A percentile compares a stretch with the other conserved stretches of the same genome.
Evolutionary conservation across 2,888 invertebrate species (phyloP).

Genomic region (Tanytarsus gracilentus): DNA sequence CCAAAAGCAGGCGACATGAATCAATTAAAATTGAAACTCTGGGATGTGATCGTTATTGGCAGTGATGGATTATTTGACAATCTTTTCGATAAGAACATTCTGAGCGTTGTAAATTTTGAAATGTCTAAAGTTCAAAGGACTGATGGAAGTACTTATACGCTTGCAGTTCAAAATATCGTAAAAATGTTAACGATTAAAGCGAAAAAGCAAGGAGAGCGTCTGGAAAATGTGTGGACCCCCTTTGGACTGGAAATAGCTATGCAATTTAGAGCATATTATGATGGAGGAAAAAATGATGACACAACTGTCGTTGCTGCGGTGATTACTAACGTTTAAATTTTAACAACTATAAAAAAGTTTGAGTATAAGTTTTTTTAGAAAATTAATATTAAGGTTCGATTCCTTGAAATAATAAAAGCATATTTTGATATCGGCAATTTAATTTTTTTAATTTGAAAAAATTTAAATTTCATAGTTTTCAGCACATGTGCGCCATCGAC

Average conservation of each 20-base stretch:
- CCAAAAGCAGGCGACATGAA: neutral
- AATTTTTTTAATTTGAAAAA: too few relatives aligned
- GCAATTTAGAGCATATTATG: neutral
- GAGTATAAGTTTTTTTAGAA: too few relatives aligned
- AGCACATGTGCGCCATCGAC: too few relatives aligned
- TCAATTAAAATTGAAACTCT: neutral
- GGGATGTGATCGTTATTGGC: neutral
- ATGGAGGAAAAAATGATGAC: neutral
- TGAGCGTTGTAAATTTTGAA: neutral
- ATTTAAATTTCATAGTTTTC: too few relatives aligned
- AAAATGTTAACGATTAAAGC: neutral
- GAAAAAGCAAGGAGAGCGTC: neutral
- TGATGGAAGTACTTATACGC: neutral
- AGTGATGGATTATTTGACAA: constrained; percentile 5
- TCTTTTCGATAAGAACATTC: neutral
- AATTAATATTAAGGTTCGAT: too few relatives aligned
- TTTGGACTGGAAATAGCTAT: neutral
- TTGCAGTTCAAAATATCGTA: neutral
- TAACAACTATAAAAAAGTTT: too few relatives aligned
- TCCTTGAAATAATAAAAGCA: too few relatives aligned
- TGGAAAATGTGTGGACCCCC: neutral
- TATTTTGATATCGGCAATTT: too few relatives aligned
- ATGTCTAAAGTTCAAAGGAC: neutral
- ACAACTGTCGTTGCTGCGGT: neutral
- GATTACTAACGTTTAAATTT: too few relatives aligned